Percentiles rank a stretch among this genome's conserved stretches.
phyloP scores from a whole-genome alignment of 2,888 invertebrate species.

The Exephanes ischioxanthus region DNA sequence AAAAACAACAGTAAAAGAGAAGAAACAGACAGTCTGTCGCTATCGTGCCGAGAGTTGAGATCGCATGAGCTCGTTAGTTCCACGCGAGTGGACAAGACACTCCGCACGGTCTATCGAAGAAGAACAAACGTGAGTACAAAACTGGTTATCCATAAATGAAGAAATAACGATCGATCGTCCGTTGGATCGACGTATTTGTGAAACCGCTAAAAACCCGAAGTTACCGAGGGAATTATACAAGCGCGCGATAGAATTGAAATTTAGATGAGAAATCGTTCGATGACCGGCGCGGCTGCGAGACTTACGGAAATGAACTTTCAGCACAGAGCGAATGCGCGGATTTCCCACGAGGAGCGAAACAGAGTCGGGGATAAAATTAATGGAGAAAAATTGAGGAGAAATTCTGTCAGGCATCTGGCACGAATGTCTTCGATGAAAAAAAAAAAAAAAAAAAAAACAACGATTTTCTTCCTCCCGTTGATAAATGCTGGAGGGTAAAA shows the following conservation, averaged over 20 bases:
- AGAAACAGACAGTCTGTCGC: slow-evolving; percentile 8
- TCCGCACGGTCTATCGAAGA: slow-evolving; percentile 16
- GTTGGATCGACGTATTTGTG: slow-evolving; percentile 32
- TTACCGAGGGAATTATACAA: slow-evolving; percentile 3
- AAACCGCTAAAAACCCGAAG: not conserved
- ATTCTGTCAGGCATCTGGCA: slow-evolving; percentile 23
- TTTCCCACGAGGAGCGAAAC: not conserved
- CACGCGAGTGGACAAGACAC: slow-evolving; percentile 36
- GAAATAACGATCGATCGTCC: slow-evolving; percentile 48
- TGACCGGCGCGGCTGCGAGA: too few relatives aligned
- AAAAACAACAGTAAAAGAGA: not conserved
- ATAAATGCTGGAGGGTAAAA: slow-evolving; percentile 12
- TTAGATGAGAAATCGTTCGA: not conserved
- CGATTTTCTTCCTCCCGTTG: slow-evolving; percentile 21
- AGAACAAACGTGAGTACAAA: slow-evolving; percentile 39
- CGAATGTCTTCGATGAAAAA: slow-evolving; percentile 20
- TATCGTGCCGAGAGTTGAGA: slow-evolving; percentile 7
- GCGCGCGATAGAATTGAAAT: not conserved
- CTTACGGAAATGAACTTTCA: slow-evolving; percentile 2
- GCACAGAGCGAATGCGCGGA: not conserved
- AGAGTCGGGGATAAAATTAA: not conserved
- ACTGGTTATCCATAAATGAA: slow-evolving; percentile 32
- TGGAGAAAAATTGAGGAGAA: not conserved
- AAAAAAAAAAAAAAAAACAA: slow-evolving; percentile 11
- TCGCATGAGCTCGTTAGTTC: slow-evolving; percentile 35